Percentiles rank a stretch among this genome's conserved stretches.
Evolutionary conservation across 53 echinoderm and acorn worm species (phyloP).

Genomic region (Zoroaster sp.): DNA sequence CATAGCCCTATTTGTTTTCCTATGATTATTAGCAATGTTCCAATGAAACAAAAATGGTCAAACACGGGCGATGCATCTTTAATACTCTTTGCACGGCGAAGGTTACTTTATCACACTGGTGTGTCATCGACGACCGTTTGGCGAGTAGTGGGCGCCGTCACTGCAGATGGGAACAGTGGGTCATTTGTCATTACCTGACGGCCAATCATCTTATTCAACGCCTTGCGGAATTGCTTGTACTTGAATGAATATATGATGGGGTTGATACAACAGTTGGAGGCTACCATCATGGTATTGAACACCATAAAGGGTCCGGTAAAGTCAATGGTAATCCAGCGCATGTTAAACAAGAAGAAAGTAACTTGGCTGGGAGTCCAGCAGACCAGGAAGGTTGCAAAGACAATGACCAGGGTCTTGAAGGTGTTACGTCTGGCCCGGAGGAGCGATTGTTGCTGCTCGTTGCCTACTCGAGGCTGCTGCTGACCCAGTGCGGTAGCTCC

Average conservation of each 20-base stretch:
- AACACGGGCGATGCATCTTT: no score
- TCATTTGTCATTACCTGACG: not conserved
- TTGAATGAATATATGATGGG: slow-evolving; percentile 45
- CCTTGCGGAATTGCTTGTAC: slow-evolving; percentile 23
- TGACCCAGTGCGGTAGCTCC: not conserved
- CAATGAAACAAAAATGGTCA: no score
- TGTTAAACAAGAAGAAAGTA: slow-evolving; percentile 46
- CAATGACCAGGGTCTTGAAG: slow-evolving; percentile 43
- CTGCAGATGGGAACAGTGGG: not conserved
- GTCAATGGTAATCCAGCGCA: slow-evolving; percentile 29
- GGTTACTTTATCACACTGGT: no score
- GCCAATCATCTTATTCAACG: slow-evolving; percentile 5
- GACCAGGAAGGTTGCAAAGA: slow-evolving; percentile 25
- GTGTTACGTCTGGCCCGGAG: slow-evolving; percentile 45
- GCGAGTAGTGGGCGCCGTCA: not conserved
- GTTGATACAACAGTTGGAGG: slow-evolving; percentile 40
- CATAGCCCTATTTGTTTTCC: no score
- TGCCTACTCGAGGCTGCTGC: no score
- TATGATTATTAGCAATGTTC: no score
- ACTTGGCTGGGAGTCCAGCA: slow-evolving; percentile 38
- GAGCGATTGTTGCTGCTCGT: slow-evolving; percentile 18
- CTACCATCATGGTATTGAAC: slow-evolving; percentile 7
- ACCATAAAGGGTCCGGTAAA: slow-evolving; percentile 13
- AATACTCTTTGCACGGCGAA: no score
- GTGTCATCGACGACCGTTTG: no score